These are phyloP conservation scores for Agriopis marginaria DNA, from an alignment of 2,888 invertebrate species.

Conservation along the genomic window DNA sequence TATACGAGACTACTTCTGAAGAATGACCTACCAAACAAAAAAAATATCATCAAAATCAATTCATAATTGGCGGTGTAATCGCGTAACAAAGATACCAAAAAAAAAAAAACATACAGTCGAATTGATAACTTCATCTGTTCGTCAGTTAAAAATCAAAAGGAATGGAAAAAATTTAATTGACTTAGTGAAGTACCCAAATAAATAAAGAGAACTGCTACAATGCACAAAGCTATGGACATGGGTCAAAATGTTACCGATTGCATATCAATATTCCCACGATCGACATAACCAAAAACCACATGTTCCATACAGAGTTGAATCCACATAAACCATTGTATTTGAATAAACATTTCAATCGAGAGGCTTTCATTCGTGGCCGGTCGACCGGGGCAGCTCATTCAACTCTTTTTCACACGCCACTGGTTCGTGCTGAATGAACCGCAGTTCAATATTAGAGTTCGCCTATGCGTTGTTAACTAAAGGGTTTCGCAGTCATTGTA, in stretches of 20 bases:
- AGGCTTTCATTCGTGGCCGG: slow-evolving; percentile 73
- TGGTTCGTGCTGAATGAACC: slow-evolving; percentile 74
- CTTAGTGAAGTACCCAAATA: too few relatives aligned
- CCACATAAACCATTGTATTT: slow-evolving; percentile 74
- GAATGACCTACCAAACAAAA: too few relatives aligned
- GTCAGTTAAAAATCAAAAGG: too few relatives aligned
- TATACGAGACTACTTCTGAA: too few relatives aligned
- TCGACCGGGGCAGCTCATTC: slow-evolving; percentile 73
- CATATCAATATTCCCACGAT: slow-evolving; percentile 28
- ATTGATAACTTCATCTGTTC: too few relatives aligned
- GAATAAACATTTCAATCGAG: slow-evolving; percentile 80
- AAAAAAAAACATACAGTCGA: too few relatives aligned
- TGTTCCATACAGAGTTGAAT: slow-evolving; percentile 60
- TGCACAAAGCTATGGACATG: background rate
- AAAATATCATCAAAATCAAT: too few relatives aligned
- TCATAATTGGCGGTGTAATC: too few relatives aligned
- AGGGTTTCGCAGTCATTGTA: background rate
- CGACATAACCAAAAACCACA: slow-evolving; percentile 39
- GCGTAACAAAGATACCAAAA: too few relatives aligned
- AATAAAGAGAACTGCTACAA: too few relatives aligned
- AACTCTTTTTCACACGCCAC: slow-evolving; percentile 76
- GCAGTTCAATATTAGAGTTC: slow-evolving; percentile 69
- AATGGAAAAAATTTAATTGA: too few relatives aligned
- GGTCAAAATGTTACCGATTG: background rate
- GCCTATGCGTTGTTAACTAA: slow-evolving; percentile 47